Base-by-base conservation (phyloP, 2,113 vertebrate genomes). In the Trinectes maculatus region DNA sequence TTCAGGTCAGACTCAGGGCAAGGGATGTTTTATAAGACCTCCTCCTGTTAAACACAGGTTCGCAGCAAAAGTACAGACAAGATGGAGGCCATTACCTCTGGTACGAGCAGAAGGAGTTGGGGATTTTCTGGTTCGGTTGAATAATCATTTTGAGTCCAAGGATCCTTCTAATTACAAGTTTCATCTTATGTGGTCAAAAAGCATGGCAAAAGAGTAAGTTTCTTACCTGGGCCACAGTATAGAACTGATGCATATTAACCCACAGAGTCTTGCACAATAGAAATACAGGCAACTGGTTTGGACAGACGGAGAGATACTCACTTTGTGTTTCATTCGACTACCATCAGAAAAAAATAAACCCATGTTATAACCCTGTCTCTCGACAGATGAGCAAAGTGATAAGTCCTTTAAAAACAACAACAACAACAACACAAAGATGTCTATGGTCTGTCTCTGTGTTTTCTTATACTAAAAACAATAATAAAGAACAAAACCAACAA, bases 1-100 rank as follows among this genome's bases (percentile, higher is more conserved):
- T 74, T 81, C 63, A 77, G 78, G 74, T 81, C 51, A 78, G 62
- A 80, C 82, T 63, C 66, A 74, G 77, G 81, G 56, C 77, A 75
- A 48, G 57, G 31, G 56, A 73, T 84, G 81, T 85, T 89, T 88
- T 79, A 77, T 68, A 80, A 78, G 76, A 72, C 71, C 70, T 67
- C 55, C 49, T 75, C 63, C 79, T 78, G 79, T 83, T 88, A 77
- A 80, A 82, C 71, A 83, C 74, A 70, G 60, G 72, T 80, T 84
- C n/a, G n/a, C n/a, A 62, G 64, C 75, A 51, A 56, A 74, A 74
- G 74, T 62, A 43, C 47, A 75, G 65, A 80, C 79, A 78, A 64
- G 74, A 83, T 76, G 55, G 75, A 85, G 70, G 59, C 54, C 71
- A 71, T 83, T 83, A 71, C 79, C 71, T 77, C 40, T 47, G 47